Base-by-base conservation (phyloP, 2,888 invertebrate genomes). In the Dicranocentrus wangi region DNA sequence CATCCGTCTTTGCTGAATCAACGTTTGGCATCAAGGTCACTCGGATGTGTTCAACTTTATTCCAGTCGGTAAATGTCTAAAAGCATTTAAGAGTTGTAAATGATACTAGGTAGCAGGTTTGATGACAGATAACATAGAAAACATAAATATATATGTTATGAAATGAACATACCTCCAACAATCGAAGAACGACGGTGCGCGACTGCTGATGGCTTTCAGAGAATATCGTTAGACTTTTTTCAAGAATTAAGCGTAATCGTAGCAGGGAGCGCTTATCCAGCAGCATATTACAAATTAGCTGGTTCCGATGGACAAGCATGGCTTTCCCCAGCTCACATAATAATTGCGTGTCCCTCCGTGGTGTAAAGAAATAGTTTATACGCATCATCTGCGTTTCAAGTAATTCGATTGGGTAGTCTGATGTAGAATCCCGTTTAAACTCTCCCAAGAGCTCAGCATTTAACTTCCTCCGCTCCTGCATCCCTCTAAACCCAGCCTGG, bases 401-500 rank as follows among this genome's bases (percentile, higher is more conserved):
- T 10, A 58, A 65, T 1, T 84, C 82, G 10, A 72, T 51, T 10
- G 60, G 32, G 15, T 76, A 72, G 10, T 60, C 19, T 5, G 21
- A 8, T 5, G 25, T 32, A 8, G 63, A 27, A 19, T 51, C 53
- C 2, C 23, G 21, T 21, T 96, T 95, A 89, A 94, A 97, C 66
- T 92, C 90, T 63, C 90, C 89, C 68, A 96, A 90, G 87, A 94
- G 92, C 77, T 90, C 88, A 70, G 92, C 90, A 88, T 93, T 94
- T 82, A 92, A 90, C 51, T 91, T 90, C 88, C 93, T 93, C 28
- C 95, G 90, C 43, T 91, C 90, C 25, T 95, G 89, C 87, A 93
- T 95, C 85, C 95, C 94, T 81, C 95, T 90, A 7, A 93, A 92
- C 88, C 92, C 93, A 0, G 95, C 94, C 89, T 97, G 97, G 79